A percentile compares a stretch with the other conserved stretches of the same genome.
Conservation (phyloP, 2,797 vertebrate genomes). For the Pseudomugil gertrudae region DNA sequence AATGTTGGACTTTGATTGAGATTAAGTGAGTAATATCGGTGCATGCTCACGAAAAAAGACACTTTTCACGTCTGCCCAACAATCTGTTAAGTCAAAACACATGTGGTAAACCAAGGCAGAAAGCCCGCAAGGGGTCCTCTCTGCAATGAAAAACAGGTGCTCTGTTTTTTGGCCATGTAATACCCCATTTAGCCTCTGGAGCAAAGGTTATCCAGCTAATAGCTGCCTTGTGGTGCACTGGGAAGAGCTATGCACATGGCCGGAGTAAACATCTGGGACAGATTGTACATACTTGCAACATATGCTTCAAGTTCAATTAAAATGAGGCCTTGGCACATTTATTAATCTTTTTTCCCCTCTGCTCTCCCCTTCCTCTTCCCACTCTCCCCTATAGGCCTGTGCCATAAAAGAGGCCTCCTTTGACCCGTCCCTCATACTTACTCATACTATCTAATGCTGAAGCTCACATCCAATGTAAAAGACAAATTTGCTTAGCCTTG, state of each 20-base stretch:
- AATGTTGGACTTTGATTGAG: conserved; percentile 83
- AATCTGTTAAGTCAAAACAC: conserved; percentile 93
- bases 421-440: conserved; percentile 87
- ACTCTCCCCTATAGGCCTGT: conserved; percentile 77
- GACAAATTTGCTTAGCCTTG: conserved; percentile 81
- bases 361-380: conserved; percentile 42
- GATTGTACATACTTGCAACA: conserved; percentile 95
- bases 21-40: conserved; percentile 88
- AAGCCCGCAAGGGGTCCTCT: conserved; percentile 88
- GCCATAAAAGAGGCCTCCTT: conserved; percentile 85
- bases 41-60: conserved; percentile 89
- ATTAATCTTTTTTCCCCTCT: conserved; percentile 87
- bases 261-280: conserved; percentile 91
- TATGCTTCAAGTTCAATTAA: conserved; percentile 98
- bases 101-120: conserved; percentile 84
- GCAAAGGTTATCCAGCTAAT: conserved; percentile 98
- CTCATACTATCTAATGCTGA: conserved; percentile 75
- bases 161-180: conserved; percentile 90
- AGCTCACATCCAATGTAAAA: conserved; percentile 76
- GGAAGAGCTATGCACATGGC: conserved; percentile 85
- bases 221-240: conserved; percentile 90
- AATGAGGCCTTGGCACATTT: conserved; percentile 96
- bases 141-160: conserved; percentile 97
- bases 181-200: conserved; percentile 92
- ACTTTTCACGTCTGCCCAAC: conserved; percentile 91